A percentile compares a stretch with the other conserved stretches of the same genome.
Evolutionary conservation across 2,113 vertebrate species (phyloP).

Genomic region (Dryoscopus gambensis): DNA sequence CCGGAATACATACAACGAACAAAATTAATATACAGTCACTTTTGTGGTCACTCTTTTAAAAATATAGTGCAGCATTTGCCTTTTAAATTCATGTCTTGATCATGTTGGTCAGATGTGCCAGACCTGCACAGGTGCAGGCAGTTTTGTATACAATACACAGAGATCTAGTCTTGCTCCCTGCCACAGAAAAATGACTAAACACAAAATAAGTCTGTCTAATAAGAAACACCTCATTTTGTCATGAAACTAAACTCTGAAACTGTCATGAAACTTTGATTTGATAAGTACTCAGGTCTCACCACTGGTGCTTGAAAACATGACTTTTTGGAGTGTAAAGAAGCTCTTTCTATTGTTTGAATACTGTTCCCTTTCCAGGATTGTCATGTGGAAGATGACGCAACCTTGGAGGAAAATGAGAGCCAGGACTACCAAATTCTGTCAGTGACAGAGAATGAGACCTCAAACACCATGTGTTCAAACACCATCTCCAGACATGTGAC

Average conservation of each 20-base stretch:
- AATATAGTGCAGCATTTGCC: neutral
- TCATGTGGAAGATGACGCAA: slow-evolving; percentile 50
- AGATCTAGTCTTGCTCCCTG: neutral
- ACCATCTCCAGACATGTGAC: slow-evolving; percentile 70
- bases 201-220: neutral
- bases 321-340: neutral
- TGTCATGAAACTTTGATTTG: neutral
- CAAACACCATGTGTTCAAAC: slow-evolving; percentile 66
- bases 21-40: neutral
- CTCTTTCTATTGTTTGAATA: neutral
- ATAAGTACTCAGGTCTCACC: neutral
- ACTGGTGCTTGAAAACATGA: neutral
- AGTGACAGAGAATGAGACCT: neutral
- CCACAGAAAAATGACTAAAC: neutral
- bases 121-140: neutral
- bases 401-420: slow-evolving; percentile 64
- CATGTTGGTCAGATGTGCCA: neutral
- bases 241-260: neutral
- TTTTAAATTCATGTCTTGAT: neutral
- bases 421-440: slow-evolving; percentile 67
- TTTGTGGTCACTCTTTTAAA: neutral
- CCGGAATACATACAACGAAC: neutral
- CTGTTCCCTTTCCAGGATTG: slow-evolving; percentile 63
- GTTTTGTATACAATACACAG: neutral
- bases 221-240: neutral